These are phyloP conservation scores for Scrobipalpa atriplicella DNA, from an alignment of 2,888 invertebrate species.

Conservation along the genomic window DNA sequence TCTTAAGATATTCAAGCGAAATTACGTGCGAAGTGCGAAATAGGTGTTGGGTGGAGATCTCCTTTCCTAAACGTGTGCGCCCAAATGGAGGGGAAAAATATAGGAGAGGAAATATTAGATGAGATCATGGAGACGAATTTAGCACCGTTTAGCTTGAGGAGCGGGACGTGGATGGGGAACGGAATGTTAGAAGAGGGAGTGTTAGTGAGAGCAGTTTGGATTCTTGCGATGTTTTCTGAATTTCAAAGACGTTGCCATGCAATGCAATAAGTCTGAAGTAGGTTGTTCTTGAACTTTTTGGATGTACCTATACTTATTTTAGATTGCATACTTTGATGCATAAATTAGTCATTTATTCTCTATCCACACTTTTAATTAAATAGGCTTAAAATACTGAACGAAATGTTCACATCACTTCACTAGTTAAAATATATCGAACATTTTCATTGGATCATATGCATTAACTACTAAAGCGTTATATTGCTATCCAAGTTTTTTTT, in stretches of 20 bases:
- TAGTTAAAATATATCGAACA: no score
- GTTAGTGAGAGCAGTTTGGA: background rate
- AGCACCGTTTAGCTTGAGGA: conserved; percentile 30
- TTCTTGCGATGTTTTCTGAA: background rate
- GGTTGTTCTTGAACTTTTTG: no score
- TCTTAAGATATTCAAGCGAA: conserved; percentile 37
- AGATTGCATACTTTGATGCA: no score
- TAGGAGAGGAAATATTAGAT: conserved; percentile 36
- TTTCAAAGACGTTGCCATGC: background rate
- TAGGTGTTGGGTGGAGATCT: conserved; percentile 35
- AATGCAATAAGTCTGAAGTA: no score
- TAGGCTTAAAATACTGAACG: no score
- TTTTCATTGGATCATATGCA: no score
- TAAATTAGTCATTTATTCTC: no score
- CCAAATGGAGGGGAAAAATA: conserved; percentile 16
- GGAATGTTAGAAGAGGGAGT: background rate
- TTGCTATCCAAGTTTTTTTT: no score
- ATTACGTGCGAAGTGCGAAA: conserved; percentile 42
- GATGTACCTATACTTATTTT: no score
- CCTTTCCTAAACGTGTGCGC: conserved; percentile 27
- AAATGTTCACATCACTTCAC: no score
- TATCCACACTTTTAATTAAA: no score
- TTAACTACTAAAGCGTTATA: no score
- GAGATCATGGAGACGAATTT: conserved; percentile 28
- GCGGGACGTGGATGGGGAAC: conserved; percentile 19